Evolutionary conservation across 1,140 invertebrate species (phyloP).

Genomic region (Drosophila bifasciata): DNA sequence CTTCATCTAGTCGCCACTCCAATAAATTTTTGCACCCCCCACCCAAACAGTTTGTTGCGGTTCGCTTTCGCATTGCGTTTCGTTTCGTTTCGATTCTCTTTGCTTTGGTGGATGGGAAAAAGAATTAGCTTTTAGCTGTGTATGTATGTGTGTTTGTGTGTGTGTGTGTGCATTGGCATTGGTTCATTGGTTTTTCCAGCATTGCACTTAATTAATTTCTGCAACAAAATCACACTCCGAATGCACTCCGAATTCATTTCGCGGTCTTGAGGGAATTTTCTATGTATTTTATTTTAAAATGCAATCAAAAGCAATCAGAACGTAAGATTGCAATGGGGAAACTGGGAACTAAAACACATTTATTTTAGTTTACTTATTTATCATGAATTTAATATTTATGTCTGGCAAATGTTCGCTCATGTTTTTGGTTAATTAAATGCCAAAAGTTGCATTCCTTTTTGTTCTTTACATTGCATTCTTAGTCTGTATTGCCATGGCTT

Average conservation of each 20-base stretch:
- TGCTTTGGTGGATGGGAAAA: slow-evolving; percentile 26
- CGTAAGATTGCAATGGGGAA: neutral
- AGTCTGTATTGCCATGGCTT: no score
- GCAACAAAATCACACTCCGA: slow-evolving; percentile 28
- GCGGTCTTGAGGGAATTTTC: slow-evolving; percentile 29
- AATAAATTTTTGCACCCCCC: slow-evolving; percentile 59
- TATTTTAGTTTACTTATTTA: no score
- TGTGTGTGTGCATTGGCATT: no score
- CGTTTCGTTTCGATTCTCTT: slow-evolving; percentile 43
- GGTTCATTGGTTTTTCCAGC: slow-evolving; percentile 8
- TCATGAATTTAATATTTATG: no score
- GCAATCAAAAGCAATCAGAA: slow-evolving; percentile 24
- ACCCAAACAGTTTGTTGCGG: slow-evolving; percentile 78
- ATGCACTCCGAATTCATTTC: neutral
- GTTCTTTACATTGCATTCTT: no score
- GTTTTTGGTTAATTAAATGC: no score
- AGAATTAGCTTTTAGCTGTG: slow-evolving; percentile 23
- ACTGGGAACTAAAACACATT: neutral
- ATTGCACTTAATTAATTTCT: slow-evolving; percentile 45
- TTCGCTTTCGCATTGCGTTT: slow-evolving; percentile 54
- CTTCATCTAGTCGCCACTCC: neutral
- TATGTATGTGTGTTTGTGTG: neutral
- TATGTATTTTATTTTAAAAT: slow-evolving; percentile 3
- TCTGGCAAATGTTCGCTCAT: neutral
- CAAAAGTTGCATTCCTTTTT: no score